phyloP scores from a whole-genome alignment of 2,888 invertebrate species.

The Ormyrus labotus region DNA sequence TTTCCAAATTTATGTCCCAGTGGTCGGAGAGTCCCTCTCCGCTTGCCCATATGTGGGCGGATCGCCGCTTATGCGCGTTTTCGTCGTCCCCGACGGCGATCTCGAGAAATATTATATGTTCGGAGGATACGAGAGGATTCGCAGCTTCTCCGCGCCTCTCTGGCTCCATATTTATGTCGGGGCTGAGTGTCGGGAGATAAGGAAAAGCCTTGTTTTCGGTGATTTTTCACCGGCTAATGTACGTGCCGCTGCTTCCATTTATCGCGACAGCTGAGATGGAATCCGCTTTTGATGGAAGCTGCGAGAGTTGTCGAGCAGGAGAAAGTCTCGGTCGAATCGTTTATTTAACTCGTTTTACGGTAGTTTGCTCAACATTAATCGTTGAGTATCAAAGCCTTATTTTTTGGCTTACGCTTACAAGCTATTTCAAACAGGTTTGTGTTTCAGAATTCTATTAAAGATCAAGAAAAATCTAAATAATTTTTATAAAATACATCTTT shows the following conservation, averaged over 20 bases:
- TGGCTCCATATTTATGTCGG: not conserved
- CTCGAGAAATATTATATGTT: conserved; percentile 52
- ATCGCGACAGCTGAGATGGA: too few relatives aligned
- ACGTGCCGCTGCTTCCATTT: not conserved
- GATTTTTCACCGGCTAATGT: conserved; percentile 35
- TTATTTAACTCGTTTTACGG: too few relatives aligned
- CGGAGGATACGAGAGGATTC: conserved; percentile 20
- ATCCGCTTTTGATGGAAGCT: too few relatives aligned
- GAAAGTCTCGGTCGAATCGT: too few relatives aligned
- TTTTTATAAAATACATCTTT: too few relatives aligned
- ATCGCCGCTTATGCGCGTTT: conserved; percentile 34
- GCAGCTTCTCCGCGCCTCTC: not conserved
- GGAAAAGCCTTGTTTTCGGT: conserved; percentile 3
- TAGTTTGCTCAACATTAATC: too few relatives aligned
- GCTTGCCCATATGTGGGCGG: conserved; percentile 53
- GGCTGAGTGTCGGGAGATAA: conserved; percentile 26
- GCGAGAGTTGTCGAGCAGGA: too few relatives aligned
- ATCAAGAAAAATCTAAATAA: too few relatives aligned
- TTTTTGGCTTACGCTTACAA: too few relatives aligned
- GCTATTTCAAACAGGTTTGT: too few relatives aligned
- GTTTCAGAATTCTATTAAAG: too few relatives aligned
- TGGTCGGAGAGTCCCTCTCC: not conserved
- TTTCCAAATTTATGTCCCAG: conserved; percentile 55
- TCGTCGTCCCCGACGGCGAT: conserved; percentile 48
- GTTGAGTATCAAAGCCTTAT: too few relatives aligned